Evolutionary conservation across 2,797 vertebrate genomes (phyloP).

Genomic region (Clamator glandarius): DNA sequence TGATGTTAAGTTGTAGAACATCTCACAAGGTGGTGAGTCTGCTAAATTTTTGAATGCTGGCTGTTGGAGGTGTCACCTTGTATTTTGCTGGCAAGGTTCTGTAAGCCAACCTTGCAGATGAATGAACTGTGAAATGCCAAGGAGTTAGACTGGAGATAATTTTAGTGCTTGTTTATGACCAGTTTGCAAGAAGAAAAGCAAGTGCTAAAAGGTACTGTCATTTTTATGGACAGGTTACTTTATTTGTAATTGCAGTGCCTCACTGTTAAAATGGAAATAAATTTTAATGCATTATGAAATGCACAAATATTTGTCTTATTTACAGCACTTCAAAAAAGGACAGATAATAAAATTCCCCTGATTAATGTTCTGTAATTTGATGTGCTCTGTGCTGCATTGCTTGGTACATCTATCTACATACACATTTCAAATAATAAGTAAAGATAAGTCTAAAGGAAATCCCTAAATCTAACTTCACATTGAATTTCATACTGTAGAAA

Average conservation of each 20-base stretch:
- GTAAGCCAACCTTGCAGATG: not conserved
- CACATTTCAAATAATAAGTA: not conserved
- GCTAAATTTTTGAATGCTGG: not conserved
- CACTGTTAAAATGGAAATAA: conserved; percentile 62
- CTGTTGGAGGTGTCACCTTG: not conserved
- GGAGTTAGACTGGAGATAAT: not conserved
- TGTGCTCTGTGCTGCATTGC: not conserved
- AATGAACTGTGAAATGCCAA: not conserved
- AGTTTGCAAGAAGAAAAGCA: conserved; percentile 17
- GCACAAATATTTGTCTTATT: conserved; percentile 63
- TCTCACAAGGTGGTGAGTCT: not conserved
- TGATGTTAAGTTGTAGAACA: not conserved
- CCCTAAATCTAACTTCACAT: not conserved
- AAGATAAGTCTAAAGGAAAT: not conserved
- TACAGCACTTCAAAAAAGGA: conserved; percentile 53
- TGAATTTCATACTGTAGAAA: not conserved
- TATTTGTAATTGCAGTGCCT: conserved; percentile 54
- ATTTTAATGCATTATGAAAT: conserved; percentile 64
- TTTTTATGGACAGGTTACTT: conserved; percentile 60
- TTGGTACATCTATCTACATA: not conserved
- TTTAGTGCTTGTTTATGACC: not conserved
- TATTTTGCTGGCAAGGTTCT: not conserved
- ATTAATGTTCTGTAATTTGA: conserved; percentile 47
- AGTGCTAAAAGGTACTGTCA: conserved; percentile 39
- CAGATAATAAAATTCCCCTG: conserved; percentile 46